Evolutionary conservation across 2,888 invertebrate genomes (phyloP), one percentile per base, ranked within the genome.

Genomic region (Gerris lacustris): DNA sequence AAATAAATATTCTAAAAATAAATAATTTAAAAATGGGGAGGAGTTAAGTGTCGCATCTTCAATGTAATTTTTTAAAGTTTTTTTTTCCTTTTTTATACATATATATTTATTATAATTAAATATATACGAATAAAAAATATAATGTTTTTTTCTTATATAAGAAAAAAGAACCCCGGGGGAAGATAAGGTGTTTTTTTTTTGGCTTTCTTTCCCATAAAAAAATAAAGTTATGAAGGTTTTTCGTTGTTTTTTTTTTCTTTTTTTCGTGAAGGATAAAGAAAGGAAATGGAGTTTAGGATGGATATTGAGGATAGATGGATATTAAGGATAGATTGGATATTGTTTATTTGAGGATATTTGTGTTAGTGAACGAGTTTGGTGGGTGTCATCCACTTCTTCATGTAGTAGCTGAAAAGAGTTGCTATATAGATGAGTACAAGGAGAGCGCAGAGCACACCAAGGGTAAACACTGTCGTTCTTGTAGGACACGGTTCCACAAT

Each of bases 401-500:
- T 92, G 84, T 91, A 92, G 82, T 94, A 94, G 82, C 91, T 93
- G 85, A 94, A 93, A 78, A 94, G 85, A 69, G 94, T 94, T 77
- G 92, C 92, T 78, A 95, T 88, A 83, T 95, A 95, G 71, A 95
- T 86, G 71, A 95, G 86, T 69, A 94, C 87, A 78, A 96, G 85
- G 73, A 95, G 86, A 72, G 94, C 94, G 81, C 94, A 94, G 70
- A 94, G 94, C 45, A 94, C 93, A 73, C 93, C 93, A 73, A 96
- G 83, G 55, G 94, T 90, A 77, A 95, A 82, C n/a, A 96, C 91
- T 6, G 94, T 94, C 44, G 91, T 89, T 81, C 92, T 92, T 78
- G 94, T 93, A 67, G 94, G 94, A 80, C 95, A 95, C 15, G 92
- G 92, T 80, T 93, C 93, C 76, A 92, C 88, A 75, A 94, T 91